Base-by-base conservation (phyloP, 2,797 vertebrate species). In the Pseudomugil tenellus region DNA sequence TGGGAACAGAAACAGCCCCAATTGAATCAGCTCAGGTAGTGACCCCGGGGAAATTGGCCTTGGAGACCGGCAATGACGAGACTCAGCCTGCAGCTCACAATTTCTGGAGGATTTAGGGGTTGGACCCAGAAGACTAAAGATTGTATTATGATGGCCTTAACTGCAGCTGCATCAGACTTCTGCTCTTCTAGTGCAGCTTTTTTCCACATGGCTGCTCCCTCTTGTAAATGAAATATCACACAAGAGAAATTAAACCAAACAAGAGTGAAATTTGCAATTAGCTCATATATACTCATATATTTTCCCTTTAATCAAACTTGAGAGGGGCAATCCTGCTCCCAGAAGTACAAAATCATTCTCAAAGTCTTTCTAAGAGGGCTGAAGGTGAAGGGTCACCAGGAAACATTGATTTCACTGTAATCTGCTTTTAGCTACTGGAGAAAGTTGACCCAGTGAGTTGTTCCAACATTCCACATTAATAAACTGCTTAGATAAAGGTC, bases 391-490 rank as follows among this genome's bases (percentile, higher is more conserved):
- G 46, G 58, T 1, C 67, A 73, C 71, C 70, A 56, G 79, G 63
- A 84, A 81, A 63, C 87, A 92, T 76, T 72, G 91, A 94, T 92
- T 93, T 87, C 81, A 86, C 87, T 67, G 73, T 87, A 83, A 92
- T 92, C 91, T 87, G 82, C 85, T 91, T 90, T 83, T 61, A 79
- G 86, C 88, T 89, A 81, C 71, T 74, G 90, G 74, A 78, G 78
- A 93, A 93, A n/a, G 75, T 65, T 85, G 49, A 69, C 76, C 49
- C 37, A 26, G 76, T 53, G 43, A 70, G 83, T 77, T 67, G 70
- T 64, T 86, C 59, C 14, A 16, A 28, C 49, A 14, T 51, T 83
- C 41, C 62, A 73, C 82, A 92, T 92, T 85, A 87, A 92, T 89
- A 92, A 84, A 83, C 72, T 74, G 84, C 82, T 84, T 69, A 80